phyloP scores from a whole-genome alignment of 2,797 vertebrate species.

The Mastacembelus armatus region DNA sequence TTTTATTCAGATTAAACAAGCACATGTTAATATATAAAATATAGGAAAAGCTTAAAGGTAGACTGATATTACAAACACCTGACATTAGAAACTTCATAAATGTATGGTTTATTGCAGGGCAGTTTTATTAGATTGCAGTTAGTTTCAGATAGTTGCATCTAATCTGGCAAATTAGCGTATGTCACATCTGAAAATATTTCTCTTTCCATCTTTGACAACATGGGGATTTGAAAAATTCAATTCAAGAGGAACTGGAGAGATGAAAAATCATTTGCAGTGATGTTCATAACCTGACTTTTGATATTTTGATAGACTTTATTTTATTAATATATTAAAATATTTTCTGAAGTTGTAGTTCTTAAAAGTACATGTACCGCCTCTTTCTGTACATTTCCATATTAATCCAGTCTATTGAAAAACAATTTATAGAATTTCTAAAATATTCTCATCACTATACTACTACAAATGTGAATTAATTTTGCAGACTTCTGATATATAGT shows the following conservation, averaged over 20 bases:
- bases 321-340: neutral
- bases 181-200: neutral
- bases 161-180: too few relatives aligned
- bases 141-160: too few relatives aligned
- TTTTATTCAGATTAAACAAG: neutral
- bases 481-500: neutral
- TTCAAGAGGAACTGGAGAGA: neutral
- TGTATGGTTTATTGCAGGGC: too few relatives aligned
- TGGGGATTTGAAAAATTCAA: neutral
- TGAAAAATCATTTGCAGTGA: conserved; percentile 3
- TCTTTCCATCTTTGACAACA: neutral
- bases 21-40: too few relatives aligned
- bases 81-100: too few relatives aligned
- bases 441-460: neutral
- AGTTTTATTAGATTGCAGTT: too few relatives aligned
- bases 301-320: conserved; percentile 10
- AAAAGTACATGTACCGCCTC: neutral
- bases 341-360: neutral
- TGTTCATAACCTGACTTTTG: neutral
- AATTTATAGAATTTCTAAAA: neutral
- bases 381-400: neutral
- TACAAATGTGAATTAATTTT: too few relatives aligned
- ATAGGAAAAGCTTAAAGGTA: too few relatives aligned
- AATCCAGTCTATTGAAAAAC: too few relatives aligned
- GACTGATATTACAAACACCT: too few relatives aligned